phyloP scores from a whole-genome alignment of 2,888 invertebrate genomes.

The Suillia variegata region DNA sequence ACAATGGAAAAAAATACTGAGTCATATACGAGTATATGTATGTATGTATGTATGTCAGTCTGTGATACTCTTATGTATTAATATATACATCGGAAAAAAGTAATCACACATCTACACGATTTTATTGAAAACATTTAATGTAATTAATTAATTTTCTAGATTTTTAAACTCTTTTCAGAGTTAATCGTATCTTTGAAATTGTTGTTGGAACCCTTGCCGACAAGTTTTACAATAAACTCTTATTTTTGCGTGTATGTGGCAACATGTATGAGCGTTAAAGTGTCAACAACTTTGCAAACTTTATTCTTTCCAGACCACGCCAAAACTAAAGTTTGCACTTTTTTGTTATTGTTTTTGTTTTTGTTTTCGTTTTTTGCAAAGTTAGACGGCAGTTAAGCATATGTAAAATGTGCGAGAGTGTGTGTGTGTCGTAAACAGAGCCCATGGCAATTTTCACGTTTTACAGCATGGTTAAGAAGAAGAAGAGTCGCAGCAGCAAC shows the following conservation, averaged over 20 bases:
- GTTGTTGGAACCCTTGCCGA: not conserved
- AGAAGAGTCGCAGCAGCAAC: too few relatives aligned
- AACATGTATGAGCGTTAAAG: slow-evolving; percentile 23
- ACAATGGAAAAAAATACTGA: not conserved
- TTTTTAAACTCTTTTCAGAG: too few relatives aligned
- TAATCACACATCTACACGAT: too few relatives aligned
- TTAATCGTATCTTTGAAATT: too few relatives aligned
- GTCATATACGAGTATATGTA: not conserved
- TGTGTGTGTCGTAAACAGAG: not conserved
- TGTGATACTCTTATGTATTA: too few relatives aligned
- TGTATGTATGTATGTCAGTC: too few relatives aligned
- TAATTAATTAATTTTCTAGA: too few relatives aligned
- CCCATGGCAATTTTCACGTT: slow-evolving; percentile 17
- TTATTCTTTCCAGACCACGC: slow-evolving; percentile 15
- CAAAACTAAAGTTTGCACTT: not conserved
- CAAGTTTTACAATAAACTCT: not conserved
- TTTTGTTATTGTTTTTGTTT: slow-evolving; percentile 6
- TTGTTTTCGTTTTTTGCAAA: not conserved
- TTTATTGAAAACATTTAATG: too few relatives aligned
- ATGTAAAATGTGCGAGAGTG: not conserved
- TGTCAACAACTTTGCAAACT: slow-evolving; percentile 32
- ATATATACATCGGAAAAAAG: too few relatives aligned
- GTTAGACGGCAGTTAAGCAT: slow-evolving; percentile 1
- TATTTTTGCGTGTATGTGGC: not conserved
- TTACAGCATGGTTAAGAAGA: not conserved